phyloP scores from a whole-genome alignment of 2,113 vertebrate genomes.

The Andinoacara biseriatus region DNA sequence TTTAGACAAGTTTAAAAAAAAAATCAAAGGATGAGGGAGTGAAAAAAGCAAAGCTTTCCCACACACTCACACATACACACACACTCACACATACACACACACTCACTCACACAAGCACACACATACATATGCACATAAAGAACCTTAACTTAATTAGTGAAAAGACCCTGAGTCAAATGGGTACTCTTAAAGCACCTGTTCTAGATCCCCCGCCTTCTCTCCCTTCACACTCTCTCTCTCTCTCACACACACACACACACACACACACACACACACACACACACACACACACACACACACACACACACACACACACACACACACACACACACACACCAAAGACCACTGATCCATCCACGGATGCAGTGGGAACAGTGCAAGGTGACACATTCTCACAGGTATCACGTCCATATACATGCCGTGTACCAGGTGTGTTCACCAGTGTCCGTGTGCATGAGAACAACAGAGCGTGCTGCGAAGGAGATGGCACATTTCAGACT shows the following conservation, averaged over 20 bases:
- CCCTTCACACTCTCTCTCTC: neutral
- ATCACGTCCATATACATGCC: constrained; percentile 73
- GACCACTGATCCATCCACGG: constrained; percentile 38
- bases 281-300: too few relatives aligned
- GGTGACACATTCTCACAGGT: constrained; percentile 81
- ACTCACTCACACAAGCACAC: constrained; percentile 32
- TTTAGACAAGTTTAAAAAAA: neutral
- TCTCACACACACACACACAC: constrained; percentile 2
- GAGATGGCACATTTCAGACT: neutral
- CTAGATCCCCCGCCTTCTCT: constrained; percentile 23
- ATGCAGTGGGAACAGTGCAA: constrained; percentile 74
- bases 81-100: constrained; percentile 31
- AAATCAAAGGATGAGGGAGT: constrained; percentile 28
- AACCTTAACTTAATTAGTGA: constrained; percentile 78
- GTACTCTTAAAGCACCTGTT: constrained; percentile 78
- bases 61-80: constrained; percentile 27
- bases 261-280: constrained; percentile 18
- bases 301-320: neutral
- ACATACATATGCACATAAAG: constrained; percentile 63
- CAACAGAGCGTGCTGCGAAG: neutral
- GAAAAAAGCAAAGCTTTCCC: constrained; percentile 59
- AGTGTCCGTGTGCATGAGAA: constrained; percentile 1
- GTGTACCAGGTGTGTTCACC: constrained; percentile 61
- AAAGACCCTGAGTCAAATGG: constrained; percentile 73
- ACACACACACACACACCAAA: constrained; percentile 5